Base-by-base conservation (phyloP, 1,140 invertebrate genomes). In the Camponotus vicinus region DNA sequence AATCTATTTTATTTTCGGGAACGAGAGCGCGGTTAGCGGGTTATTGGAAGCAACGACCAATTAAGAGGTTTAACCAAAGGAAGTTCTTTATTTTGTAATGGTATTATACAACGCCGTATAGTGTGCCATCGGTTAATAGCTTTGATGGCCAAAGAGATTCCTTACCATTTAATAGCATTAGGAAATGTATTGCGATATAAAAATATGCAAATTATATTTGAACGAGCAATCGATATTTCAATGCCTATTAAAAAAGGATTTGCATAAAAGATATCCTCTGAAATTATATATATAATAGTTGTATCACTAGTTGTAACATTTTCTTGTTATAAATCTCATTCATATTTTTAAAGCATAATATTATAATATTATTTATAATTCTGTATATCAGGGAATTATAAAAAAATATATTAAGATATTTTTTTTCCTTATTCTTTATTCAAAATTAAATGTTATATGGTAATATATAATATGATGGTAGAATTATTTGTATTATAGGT, bases 401-500 rank as follows among this genome's bases (percentile, higher is more conserved):
- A 27, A 27, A 27, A 27, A 27, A 27, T 27, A 1, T 27, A 27
- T 27, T 27, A 27, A 27, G 27, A 27, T 27, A 27, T 27, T 27
- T 27, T 27, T 27, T 1, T 1, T 27, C 27, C 27, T 27, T 27
- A 27, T 27, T 27, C 27, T 27, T 27, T 57, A 69, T 37, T 15
- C 18, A 57, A 57, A 57, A 40, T 9, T 45, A 45, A 83, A 61
- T 18, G 45, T 49, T 11, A 37, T 37, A 18, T 45, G 8, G 3
- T 45, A 15, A 45, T 34, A 37, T 45, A 27, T 1, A 27, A 27
- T 27, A 27, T 27, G 27, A 27, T 27, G 27, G 27, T 13, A 37
- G 40, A 21, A 37, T 27, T 21, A 13, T 83, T 79, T 70, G 37
- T 85, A 75, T 89, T 90, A 49, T 85, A 95, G 94, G 87, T 93